Conservation (phyloP, 2,888 invertebrate genomes). For the Stomorhina lunata region DNA sequence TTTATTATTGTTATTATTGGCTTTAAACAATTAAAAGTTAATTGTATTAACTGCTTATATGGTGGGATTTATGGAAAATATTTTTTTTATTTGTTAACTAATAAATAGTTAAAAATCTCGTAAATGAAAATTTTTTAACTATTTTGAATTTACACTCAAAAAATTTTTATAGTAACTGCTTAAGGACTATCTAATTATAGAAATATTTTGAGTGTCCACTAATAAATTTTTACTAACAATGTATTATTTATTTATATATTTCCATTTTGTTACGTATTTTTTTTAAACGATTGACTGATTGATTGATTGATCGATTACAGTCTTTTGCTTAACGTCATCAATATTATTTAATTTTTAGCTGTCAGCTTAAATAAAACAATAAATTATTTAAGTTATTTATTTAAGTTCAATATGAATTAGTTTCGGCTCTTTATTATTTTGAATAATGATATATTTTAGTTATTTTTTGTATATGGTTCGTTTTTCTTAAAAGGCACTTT, state of each 20-base stretch:
- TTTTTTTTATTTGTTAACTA: not conserved
- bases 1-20: slow-evolving; percentile 1
- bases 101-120: not conserved
- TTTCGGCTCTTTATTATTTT: no score
- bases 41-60: slow-evolving; percentile 26
- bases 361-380: not conserved
- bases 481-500: not conserved
- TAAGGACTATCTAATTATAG: no score
- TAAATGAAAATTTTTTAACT: no score
- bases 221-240: slow-evolving; percentile 13
- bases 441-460: no score
- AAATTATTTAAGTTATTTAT: not conserved
- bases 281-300: no score
- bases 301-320: no score
- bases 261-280: slow-evolving; percentile 14
- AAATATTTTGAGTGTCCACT: no score
- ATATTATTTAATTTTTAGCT: slow-evolving; percentile 27
- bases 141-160: no score
- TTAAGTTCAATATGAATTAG: slow-evolving; percentile 2
- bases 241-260: slow-evolving; percentile 27
- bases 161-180: no score
- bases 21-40: slow-evolving; percentile 51
- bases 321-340: no score
- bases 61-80: slow-evolving; percentile 22
- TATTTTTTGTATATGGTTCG: not conserved